Evolutionary conservation across 2,113 vertebrate genomes (phyloP), one percentile per base, ranked within the genome.

Genomic region (Ptilonorhynchus violaceus): DNA sequence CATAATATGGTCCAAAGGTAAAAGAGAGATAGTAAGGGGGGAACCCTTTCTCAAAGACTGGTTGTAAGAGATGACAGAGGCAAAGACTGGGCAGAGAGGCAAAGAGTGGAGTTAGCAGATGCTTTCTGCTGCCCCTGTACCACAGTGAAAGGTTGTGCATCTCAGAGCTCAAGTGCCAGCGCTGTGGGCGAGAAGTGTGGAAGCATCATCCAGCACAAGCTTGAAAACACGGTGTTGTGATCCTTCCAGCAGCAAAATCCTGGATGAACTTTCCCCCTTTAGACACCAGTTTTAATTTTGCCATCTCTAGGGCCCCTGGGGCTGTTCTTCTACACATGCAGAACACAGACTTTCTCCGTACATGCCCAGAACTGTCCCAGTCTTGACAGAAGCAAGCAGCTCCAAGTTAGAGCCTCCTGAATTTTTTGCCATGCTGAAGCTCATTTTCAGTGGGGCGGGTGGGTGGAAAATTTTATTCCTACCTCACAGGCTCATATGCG

Each of bases 291-390:
- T 88, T 92, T 60, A 83, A 92, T 90, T 78, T 90, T 60, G 49
- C 25, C 10, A 6, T 69, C 31, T 50, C 60, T 60, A 15, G 17
- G 23, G 44, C 62, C 78, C 88, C 79, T n/a, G 28, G 47, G 85
- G 90, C 88, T 72, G 66, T 85, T 37, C 22, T 50, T 80, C 59
- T 46, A 52, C 56, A 67, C 27, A 55, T 52, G 81, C 73, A 85
- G 42, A 84, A 39, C 30, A 37, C 27, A 27, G 28, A 31, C 17
- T 82, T 85, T 79, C 46, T 42, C 63, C 0, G 0, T 88, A 30
- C 96, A 59, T 95, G 96, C 59, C 95, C 95, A 81, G 94, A 97
- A 64, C 63, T 95, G 96, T 59, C 79, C 63, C 1, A 1, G 19
- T 84, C 79, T 86, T 62, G 67, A 59, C 79, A 89, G 76, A 42